Base-by-base conservation (phyloP, 2,888 invertebrate genomes). In the Eristalis intricaria region DNA sequence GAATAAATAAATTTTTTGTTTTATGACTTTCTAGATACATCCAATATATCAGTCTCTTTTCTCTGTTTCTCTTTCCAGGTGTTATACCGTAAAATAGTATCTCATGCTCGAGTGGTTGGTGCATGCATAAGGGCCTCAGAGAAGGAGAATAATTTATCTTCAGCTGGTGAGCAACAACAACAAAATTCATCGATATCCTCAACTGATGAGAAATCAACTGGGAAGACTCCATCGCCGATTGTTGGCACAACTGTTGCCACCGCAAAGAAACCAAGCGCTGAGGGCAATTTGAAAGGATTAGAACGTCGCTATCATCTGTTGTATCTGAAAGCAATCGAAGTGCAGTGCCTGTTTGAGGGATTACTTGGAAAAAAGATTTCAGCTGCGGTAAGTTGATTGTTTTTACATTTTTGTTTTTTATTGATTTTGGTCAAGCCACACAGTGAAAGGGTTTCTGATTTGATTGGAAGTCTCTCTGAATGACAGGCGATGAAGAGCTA, bases 81-180 rank as follows among this genome's bases (percentile, higher is more conserved):
- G 94, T 96, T 98, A 93, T 97, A 98, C 94, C 95, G 96, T 92
- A 97, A 98, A 94, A 97, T 98, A 94, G 97, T 97, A 95, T 97
- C 97, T 93, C 97, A 97, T 94, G 96, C 96, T 90, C 96, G 96
- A 94, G 96, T 96, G 93, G 97, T 97, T 96, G 94, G 96, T 96
- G 93, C 95, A 95, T 93, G 95, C 96, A 93, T 96, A 96, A 94
- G 96, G 94, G 92, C 95, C 94, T 91, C 95, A 94, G 90, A 95
- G 94, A 94, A 94, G 90, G 92, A 92, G 90, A 89, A 68, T 69
- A 82, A 71, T 19, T 23, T 81, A 90, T 88, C 87, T 89, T 90
- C 89, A 90, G 91, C 88, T 89, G 79, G 90, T 89, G 75, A 74
- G 3, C 29, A 61, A 19, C 32, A 64, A 29, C 63, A 90, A 77